Evolutionary conservation across 2,797 vertebrate genomes (phyloP).

Genomic region (Molossus molossus): DNA sequence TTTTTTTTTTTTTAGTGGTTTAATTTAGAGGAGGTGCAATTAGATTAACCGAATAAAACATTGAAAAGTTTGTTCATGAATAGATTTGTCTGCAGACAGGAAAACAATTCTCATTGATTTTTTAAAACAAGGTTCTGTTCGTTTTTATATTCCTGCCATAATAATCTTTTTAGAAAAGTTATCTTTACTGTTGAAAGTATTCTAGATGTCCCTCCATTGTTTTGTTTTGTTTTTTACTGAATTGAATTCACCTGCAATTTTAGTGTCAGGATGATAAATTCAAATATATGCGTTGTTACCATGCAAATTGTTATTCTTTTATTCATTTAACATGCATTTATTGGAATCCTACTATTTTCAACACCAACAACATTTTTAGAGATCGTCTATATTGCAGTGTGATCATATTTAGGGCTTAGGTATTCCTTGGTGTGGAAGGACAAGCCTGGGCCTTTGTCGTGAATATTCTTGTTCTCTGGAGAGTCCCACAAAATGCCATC

Average conservation of each 20-base stretch:
- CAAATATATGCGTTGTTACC: not conserved
- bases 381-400: not conserved
- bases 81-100: not conserved
- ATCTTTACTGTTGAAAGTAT: too few relatives aligned
- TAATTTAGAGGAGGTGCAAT: slow-evolving; percentile 16
- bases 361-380: not conserved
- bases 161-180: too few relatives aligned
- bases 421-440: not conserved
- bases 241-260: slow-evolving; percentile 21
- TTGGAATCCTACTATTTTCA: not conserved
- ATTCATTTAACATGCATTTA: not conserved
- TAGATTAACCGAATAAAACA: slow-evolving; percentile 54
- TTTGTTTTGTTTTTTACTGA: slow-evolving; percentile 49
- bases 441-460: not conserved
- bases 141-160: too few relatives aligned
- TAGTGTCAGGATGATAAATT: not conserved
- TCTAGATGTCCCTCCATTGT: too few relatives aligned
- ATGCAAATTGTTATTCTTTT: not conserved
- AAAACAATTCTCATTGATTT: slow-evolving; percentile 40
- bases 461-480: not conserved
- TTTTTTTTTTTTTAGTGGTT: not conserved
- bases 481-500: not conserved
- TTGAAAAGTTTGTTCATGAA: not conserved
- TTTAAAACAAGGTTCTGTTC: not conserved
- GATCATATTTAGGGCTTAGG: not conserved